phyloP scores from a whole-genome alignment of 2,113 vertebrate species.

The Gopherus evgoodei region DNA sequence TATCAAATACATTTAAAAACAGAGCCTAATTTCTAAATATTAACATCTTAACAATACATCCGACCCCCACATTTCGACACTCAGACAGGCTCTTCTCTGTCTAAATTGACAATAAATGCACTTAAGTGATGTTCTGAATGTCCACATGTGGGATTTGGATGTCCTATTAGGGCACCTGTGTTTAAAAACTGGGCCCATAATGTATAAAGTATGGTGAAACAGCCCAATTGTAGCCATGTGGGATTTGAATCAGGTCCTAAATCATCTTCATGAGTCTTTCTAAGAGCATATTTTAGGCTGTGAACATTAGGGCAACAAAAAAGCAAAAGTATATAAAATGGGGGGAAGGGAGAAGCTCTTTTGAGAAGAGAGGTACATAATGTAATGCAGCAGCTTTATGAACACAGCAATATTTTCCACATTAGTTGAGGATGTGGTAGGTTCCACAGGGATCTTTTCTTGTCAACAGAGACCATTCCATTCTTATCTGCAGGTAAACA shows the following conservation, averaged over 20 bases:
- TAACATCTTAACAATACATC: not conserved
- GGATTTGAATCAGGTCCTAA: accelerated
- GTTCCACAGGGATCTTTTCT: conserved; percentile 27
- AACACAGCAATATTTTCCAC: conserved; percentile 43
- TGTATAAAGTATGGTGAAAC: not conserved
- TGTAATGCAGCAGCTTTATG: conserved; percentile 35
- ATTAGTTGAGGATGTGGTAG: conserved; percentile 19
- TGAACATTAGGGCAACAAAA: not conserved
- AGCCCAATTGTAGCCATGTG: not conserved
- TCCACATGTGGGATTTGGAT: not conserved
- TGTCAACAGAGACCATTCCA: conserved; percentile 55
- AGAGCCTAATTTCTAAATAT: not conserved
- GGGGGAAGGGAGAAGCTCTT: not conserved
- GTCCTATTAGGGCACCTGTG: not conserved
- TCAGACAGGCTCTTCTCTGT: not conserved
- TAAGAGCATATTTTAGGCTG: conserved; percentile 48
- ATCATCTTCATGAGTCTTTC: not conserved
- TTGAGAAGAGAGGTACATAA: conserved; percentile 49
- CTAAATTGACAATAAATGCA: not conserved
- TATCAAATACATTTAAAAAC: not conserved
- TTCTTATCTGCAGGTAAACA: conserved; percentile 52
- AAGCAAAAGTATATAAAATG: not conserved
- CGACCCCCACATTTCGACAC: not conserved
- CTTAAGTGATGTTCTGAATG: not conserved
- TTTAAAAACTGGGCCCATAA: not conserved